A percentile compares a stretch with the other conserved stretches of the same genome.
Evolutionary conservation across 2,888 invertebrate species (phyloP).

Genomic region (Leucophenga montana): DNA sequence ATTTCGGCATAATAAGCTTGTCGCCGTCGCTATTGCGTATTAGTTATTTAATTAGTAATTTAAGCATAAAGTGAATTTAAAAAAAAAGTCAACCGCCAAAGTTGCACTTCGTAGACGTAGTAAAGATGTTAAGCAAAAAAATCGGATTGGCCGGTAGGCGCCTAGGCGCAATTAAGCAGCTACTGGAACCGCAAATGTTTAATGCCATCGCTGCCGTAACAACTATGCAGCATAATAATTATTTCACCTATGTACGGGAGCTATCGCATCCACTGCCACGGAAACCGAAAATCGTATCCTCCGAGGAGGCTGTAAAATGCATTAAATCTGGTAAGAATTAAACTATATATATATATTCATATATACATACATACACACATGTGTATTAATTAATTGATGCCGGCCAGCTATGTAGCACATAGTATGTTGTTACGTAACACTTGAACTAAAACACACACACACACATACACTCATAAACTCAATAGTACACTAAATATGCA

Average conservation of each 20-base stretch:
- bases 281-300: slow-evolving; percentile 81
- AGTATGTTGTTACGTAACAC: neutral
- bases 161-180: slow-evolving; percentile 34
- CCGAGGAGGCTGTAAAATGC: slow-evolving; percentile 84
- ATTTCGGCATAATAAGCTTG: neutral
- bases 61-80: slow-evolving; percentile 16
- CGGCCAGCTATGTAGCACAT: too few relatives aligned
- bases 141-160: neutral
- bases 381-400: neutral
- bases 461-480: too few relatives aligned
- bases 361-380: too few relatives aligned
- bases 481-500: too few relatives aligned
- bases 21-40: neutral
- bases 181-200: slow-evolving; percentile 24
- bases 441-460: neutral
- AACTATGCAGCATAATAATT: slow-evolving; percentile 71
- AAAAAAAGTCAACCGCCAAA: slow-evolving; percentile 10
- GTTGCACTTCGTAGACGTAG: slow-evolving; percentile 42
- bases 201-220: slow-evolving; percentile 38
- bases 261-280: slow-evolving; percentile 85
- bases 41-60: neutral
- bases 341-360: too few relatives aligned
- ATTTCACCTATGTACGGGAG: slow-evolving; percentile 86
- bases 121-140: neutral
- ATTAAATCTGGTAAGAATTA: slow-evolving; percentile 84